Percentiles rank a stretch among this genome's conserved stretches.
These are phyloP conservation scores for Mastomys coucha DNA, from an alignment of 2,113 vertebrate species.

Conservation along the genomic window DNA sequence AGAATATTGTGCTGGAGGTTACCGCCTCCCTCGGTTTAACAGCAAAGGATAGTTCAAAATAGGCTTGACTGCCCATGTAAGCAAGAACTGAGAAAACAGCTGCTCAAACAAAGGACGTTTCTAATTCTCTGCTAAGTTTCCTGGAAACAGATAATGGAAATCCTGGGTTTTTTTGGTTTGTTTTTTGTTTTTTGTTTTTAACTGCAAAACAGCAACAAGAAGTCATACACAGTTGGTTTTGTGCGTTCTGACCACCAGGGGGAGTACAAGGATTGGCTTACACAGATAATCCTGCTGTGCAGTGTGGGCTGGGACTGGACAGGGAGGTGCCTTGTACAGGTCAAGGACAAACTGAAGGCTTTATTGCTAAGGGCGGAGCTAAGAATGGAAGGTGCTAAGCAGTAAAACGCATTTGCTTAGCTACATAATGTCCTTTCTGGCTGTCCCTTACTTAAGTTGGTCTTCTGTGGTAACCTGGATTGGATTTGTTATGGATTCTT, in stretches of 20 bases:
- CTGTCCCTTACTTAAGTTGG: slow-evolving; percentile 30
- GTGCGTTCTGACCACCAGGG: slow-evolving; percentile 51
- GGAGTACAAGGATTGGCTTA: slow-evolving; percentile 59
- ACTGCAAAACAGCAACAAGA: not conserved
- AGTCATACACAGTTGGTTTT: not conserved
- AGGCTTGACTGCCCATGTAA: slow-evolving; percentile 2
- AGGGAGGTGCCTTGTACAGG: not conserved
- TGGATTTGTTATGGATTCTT: slow-evolving; percentile 24
- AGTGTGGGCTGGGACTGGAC: fast-evolving
- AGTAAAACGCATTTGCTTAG: slow-evolving; percentile 40
- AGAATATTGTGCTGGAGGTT: not conserved
- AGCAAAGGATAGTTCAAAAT: slow-evolving; percentile 21
- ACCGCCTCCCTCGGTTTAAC: not conserved
- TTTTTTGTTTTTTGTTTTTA: not conserved
- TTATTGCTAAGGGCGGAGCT: slow-evolving; percentile 36
- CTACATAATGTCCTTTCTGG: not conserved
- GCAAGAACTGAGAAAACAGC: slow-evolving; percentile 32
- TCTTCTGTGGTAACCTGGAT: not conserved
- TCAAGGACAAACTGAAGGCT: slow-evolving; percentile 9
- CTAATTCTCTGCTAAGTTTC: not conserved
- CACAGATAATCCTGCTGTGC: not conserved
- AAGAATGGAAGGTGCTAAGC: slow-evolving; percentile 53
- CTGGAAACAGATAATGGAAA: not conserved
- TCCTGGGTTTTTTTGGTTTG: not conserved
- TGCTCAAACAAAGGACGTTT: not conserved